Evolutionary conservation across 2,888 invertebrate species (phyloP), one percentile per base, ranked within the genome.

Genomic region (Lithodes maja): DNA sequence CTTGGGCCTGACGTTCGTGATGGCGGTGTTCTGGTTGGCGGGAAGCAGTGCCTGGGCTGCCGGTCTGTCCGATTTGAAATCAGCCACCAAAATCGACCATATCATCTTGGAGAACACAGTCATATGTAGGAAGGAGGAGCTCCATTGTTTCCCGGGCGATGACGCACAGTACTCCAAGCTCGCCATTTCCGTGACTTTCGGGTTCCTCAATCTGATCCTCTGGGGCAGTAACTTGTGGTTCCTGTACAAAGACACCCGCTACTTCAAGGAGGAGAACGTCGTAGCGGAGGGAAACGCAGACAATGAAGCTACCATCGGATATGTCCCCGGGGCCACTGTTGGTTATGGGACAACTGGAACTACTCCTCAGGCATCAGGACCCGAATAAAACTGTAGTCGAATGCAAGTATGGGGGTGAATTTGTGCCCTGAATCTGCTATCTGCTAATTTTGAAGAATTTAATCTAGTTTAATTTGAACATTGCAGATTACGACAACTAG

Each of bases 191-290:
- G 94, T 95, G 96, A 95, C 96, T 91, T 95, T 96, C 93, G 96
- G 96, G 71, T 96, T 96, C 94, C 94, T 96, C 91, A 96, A 96
- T 93, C 95, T 96, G 93, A 94, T 96, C 92, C 94, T 96, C 53
- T 96, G 96, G 96, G 95, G 95, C 17, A 95, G 95, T 86, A 96
- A 96, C 93, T 93, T 96, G 92, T 96, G 96, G 96, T 96, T 96
- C 93, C 93, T 96, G 90, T 96, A 95, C 94, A 97, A 97, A 93
- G 96, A 96, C 93, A 96, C 96, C 15, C 93, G 94, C 69, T 95
- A 95, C 95, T 95, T 95, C 91, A 89, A 89, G 87, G 84, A 75
- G 50, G 84, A 83, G 80, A 33, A 61, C 12, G 17, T 33, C 50
- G 52, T 12, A 17, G 71, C 81, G 50, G 78, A 77, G 3, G 12